Evolutionary conservation across 1,140 invertebrate genomes (phyloP), one percentile per base, ranked within the genome.

Genomic region (Sycophaga agraensis): DNA sequence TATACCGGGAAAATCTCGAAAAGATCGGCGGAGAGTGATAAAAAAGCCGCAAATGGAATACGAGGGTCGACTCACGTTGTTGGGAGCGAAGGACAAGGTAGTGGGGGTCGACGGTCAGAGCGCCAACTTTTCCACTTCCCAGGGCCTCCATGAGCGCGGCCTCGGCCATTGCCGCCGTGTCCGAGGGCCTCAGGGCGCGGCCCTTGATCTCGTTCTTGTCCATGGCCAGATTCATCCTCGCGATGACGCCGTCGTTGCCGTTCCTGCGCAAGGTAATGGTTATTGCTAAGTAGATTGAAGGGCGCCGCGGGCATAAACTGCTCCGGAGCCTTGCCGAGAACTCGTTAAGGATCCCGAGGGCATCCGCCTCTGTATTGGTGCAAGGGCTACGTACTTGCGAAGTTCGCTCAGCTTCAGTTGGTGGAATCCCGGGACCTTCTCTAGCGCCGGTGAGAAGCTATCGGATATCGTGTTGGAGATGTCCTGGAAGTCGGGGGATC

Each of bases 91-190:
- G 85, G 17, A 88, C 82, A 46, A 91, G 77, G 73, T 88, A 91
- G 57, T 87, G 84, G 0, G 89, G 89, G 79, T 96, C 92, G 0
- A 95, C 85, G 9, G 84, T 86, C 1, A 95, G 76, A 26, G 87
- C 86, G 0, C 92, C 93, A 16, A 93, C 86, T 68, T 80, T 85
- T 17, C 92, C 92, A 2, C 74, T 83, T 5, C 82, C 76, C 12
- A 95, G 80, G 7, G 88, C 88, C 53, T 91, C 86, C 66, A 85
- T 80, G 4, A 95, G 75, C 0, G 83, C 84, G 16, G 80, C 71
- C 69, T 87, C 77, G 67, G 64, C 76, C 68, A 63, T 74, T 5
- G 79, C 74, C 12, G 81, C 80, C 0, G 77, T 80, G 3, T 85
- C 82, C 21, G 73, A 59, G 5, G 79, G 73, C 51, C 74, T 75